Percentiles rank a stretch among this genome's conserved stretches.
Evolutionary conservation across 1,140 invertebrate genomes (phyloP).

Genomic region (Diprion similis): DNA sequence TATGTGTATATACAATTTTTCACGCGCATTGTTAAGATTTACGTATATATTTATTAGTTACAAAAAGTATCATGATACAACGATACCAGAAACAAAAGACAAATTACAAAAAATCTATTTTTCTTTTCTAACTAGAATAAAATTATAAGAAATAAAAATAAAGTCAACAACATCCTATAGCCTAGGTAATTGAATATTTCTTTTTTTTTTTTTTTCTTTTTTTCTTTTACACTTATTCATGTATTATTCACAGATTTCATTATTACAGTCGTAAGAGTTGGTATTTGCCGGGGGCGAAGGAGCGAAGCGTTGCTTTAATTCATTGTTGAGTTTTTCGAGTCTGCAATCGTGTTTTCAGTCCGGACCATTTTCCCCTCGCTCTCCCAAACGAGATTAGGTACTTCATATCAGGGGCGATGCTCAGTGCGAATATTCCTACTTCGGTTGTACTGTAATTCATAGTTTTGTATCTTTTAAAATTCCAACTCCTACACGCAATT

Average conservation of each 20-base stretch:
- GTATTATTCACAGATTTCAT: background rate
- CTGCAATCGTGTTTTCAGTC: background rate
- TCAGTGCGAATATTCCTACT: background rate
- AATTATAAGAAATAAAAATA: background rate
- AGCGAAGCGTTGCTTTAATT: background rate
- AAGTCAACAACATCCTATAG: background rate
- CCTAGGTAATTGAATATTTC: too few species aligned
- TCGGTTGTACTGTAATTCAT: slow-evolving; percentile 1
- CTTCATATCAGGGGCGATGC: background rate
- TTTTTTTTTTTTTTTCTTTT: background rate
- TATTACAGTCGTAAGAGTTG: background rate
- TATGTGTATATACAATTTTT: too few species aligned
- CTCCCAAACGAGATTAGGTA: background rate
- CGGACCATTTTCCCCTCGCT: background rate
- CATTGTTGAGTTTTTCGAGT: background rate
- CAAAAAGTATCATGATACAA: too few species aligned
- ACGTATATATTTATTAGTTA: too few species aligned
- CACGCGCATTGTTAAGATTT: too few species aligned
- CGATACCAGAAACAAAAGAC: too few species aligned
- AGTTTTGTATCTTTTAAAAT: background rate
- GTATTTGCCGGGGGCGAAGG: too few species aligned
- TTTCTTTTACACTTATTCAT: background rate
- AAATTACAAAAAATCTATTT: too few species aligned
- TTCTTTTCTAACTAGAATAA: too few species aligned
- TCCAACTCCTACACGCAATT: background rate